Base-by-base conservation (phyloP, 2,888 invertebrate species). In the Oscheius sp. region DNA sequence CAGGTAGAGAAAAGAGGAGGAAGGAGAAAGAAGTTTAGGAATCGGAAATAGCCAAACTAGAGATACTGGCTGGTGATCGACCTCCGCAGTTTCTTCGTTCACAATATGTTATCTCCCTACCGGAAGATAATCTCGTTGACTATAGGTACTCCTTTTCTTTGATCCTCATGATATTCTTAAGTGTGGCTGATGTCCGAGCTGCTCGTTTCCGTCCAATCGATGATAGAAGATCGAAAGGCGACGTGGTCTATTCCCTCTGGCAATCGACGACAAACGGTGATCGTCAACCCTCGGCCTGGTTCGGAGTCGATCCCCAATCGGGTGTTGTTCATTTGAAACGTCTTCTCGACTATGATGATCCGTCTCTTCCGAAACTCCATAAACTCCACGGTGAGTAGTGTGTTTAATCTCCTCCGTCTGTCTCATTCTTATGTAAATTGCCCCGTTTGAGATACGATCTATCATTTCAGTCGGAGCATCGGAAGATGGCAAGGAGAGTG, bases 51-150 rank as follows among this genome's bases (percentile, higher is more conserved):
- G 85, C 84, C 28, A 84, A 86, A 6, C 83, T 88, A 14, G 85
- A 86, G 64, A 71, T 83, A 20, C 61, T 76, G 8, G 77, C 81
- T 9, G 97, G 96, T 68, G 94, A 95, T 86, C 90, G 96, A 36
- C 93, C 95, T 0, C 98, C 98, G 0, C 97, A 98, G 88, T 97
- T 98, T 89, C 95, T 94, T 87, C 91, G 95, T 90, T 92, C 92
- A 5, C 92, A 92, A 81, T 98, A 97, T 87, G 93, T 93, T 86
- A 94, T 95, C 0, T 94, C 94, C 86, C 95, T 97, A 77, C 94
- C 94, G 1, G 97, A 98, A 88, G 95, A 95, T 71, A 94, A 94
- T 87, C 94, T 94, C 44, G 92, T 94, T 81, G 94, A 94, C 74
- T 94, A 94, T 76, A 93, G 82, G 82, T 82, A 44, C 32, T 6